Conservation (phyloP, 2,797 vertebrate genomes). For the Platalea minor region DNA sequence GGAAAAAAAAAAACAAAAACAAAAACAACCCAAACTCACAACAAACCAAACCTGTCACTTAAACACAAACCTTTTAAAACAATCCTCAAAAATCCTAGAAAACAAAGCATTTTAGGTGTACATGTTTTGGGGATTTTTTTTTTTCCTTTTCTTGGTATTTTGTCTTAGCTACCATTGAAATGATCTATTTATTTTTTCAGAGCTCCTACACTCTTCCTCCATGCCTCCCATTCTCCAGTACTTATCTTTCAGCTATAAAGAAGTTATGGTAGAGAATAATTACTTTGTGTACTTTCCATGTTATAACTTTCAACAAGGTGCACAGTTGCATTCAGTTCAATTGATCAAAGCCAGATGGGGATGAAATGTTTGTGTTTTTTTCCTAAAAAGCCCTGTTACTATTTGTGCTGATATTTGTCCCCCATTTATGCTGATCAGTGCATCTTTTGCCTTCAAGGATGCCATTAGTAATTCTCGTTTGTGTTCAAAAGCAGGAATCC, state of each 20-base stretch:
- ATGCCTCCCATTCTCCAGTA: not conserved
- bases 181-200: not conserved
- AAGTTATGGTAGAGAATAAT: conserved; percentile 8
- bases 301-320: conserved; percentile 9
- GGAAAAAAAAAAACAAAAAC: not conserved
- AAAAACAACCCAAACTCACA: not conserved
- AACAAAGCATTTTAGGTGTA: not conserved
- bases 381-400: not conserved
- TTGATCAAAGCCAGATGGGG: conserved; percentile 27
- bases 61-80: not conserved
- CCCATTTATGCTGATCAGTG: conserved; percentile 41
- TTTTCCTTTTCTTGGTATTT: not conserved
- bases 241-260: not conserved
- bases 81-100: not conserved
- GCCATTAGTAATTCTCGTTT: conserved; percentile 51
- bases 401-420: conserved; percentile 24
- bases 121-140: not conserved
- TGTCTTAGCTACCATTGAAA: not conserved
- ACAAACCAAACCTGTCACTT: not conserved
- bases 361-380: not conserved
- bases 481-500: conserved; percentile 56
- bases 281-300: not conserved
- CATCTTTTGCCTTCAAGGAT: conserved; percentile 65
- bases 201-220: not conserved
- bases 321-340: conserved; percentile 36